Percentiles rank a stretch among this genome's conserved stretches.
Evolutionary conservation across 2,888 invertebrate species (phyloP).

Genomic region (Noctuana brunneofusca): DNA sequence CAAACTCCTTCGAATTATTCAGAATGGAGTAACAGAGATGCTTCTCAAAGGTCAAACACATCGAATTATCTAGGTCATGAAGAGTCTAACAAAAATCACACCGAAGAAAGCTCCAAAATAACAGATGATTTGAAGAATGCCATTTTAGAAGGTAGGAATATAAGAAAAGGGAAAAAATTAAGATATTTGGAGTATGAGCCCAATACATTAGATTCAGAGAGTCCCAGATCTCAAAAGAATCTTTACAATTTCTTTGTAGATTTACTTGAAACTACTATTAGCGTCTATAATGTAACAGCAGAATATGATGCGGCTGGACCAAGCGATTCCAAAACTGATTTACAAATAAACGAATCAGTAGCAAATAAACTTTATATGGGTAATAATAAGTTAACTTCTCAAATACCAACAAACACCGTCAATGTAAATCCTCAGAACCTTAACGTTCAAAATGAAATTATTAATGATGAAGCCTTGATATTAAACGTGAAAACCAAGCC

Average conservation of each 20-base stretch:
- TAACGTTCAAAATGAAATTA: neutral
- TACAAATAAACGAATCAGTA: conserved; percentile 55
- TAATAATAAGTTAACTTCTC: neutral
- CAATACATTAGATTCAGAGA: conserved; percentile 43
- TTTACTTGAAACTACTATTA: conserved; percentile 58
- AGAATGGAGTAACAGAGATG: conserved; percentile 34
- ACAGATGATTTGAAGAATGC: conserved; percentile 25
- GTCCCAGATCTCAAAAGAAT: conserved; percentile 46
- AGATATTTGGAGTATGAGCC: conserved; percentile 45
- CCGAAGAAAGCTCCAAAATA: neutral
- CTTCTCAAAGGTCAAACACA: conserved; percentile 17
- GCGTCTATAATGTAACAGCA: conserved; percentile 50
- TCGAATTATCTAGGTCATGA: conserved; percentile 14
- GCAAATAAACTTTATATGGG: conserved; percentile 46
- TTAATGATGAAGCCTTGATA: neutral
- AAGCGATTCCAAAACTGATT: conserved; percentile 43
- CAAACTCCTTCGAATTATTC: conserved; percentile 55
- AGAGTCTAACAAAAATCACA: neutral
- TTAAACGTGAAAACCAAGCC: conserved; percentile 4
- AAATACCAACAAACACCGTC: neutral
- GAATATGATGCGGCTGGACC: conserved; percentile 27
- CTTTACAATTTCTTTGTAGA: conserved; percentile 66
- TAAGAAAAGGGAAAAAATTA: conserved; percentile 40
- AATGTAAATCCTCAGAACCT: neutral
- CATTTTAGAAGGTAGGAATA: conserved; percentile 42